Percentiles rank a stretch among this genome's conserved stretches.
Conservation (phyloP, 2,113 vertebrate genomes). For the Amazona vittata region DNA sequence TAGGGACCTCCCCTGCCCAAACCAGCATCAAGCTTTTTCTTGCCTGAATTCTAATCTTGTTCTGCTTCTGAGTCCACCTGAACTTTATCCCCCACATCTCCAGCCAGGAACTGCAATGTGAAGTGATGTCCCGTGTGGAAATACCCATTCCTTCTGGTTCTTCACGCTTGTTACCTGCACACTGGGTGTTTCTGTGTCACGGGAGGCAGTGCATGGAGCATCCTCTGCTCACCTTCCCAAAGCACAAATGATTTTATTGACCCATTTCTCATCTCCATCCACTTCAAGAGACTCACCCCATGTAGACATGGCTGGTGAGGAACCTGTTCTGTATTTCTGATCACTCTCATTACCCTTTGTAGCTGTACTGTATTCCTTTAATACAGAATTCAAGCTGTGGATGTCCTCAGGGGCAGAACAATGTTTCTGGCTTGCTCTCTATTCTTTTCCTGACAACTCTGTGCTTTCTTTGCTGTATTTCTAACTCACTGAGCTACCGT, state of each 20-base stretch:
- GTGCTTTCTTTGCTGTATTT: background rate
- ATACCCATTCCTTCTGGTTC: background rate
- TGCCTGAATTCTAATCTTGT: background rate
- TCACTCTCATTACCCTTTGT: background rate
- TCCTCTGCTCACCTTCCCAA: background rate
- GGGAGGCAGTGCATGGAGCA: background rate
- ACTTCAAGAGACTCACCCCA: background rate
- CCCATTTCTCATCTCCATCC: background rate
- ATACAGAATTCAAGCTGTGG: background rate
- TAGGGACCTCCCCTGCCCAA: background rate
- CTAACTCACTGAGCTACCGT: background rate
- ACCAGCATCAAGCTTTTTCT: background rate
- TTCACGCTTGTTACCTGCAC: background rate
- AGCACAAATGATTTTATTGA: background rate
- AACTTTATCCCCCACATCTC: background rate
- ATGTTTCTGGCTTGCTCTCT: background rate
- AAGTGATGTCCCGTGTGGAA: background rate
- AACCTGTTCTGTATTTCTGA: background rate
- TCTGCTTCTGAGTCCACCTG: background rate
- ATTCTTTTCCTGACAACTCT: background rate
- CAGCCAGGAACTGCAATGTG: background rate
- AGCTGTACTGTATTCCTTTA: background rate
- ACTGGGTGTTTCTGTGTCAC: background rate
- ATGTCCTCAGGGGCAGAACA: background rate
- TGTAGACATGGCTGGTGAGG: background rate